Conservation (phyloP, 2,113 vertebrate species). For the Psittacus erithacus region DNA sequence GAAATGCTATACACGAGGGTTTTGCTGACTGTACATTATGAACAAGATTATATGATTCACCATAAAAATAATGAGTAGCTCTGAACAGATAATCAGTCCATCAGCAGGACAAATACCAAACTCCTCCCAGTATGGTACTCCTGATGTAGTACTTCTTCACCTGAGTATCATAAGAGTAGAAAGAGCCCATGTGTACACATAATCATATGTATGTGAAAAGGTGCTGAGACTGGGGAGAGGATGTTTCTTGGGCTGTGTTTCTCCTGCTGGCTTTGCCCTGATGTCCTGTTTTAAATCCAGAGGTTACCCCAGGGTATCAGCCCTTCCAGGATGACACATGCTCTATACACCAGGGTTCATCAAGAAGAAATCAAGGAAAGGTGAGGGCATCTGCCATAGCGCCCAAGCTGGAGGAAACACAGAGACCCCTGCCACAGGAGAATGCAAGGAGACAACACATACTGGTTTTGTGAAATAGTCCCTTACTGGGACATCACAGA, state of each 20-base stretch:
- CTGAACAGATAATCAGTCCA: not conserved
- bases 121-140: not conserved
- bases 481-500: accelerated
- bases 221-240: not conserved
- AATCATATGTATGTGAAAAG: not conserved
- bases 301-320: not conserved
- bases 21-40: not conserved
- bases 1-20: not conserved
- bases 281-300: not conserved
- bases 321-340: not conserved
- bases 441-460: not conserved
- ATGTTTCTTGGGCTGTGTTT: not conserved
- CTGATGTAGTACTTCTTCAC: not conserved
- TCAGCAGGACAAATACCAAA: not conserved
- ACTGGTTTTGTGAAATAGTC: not conserved
- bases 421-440: not conserved
- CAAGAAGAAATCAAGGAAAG: not conserved
- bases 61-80: not conserved
- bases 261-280: not conserved
- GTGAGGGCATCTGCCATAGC: not conserved
- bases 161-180: not conserved
- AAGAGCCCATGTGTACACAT: not conserved
- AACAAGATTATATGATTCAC: not conserved
- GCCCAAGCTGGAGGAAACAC: not conserved
- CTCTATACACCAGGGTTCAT: not conserved